Conservation (phyloP, 1,140 invertebrate genomes). For the Phymorhynchus buccinoides region DNA sequence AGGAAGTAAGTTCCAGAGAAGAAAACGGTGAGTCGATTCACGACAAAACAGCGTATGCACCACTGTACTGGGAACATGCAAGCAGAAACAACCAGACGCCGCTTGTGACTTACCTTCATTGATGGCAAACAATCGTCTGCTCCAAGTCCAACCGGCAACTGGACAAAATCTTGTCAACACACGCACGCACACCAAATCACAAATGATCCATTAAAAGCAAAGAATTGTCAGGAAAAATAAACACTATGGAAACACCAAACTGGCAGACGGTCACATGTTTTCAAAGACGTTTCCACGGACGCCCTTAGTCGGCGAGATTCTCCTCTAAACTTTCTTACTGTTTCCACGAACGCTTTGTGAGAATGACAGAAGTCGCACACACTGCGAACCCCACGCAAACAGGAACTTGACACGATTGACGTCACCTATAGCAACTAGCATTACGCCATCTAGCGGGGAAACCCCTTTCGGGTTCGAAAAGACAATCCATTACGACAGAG, state of each 20-base stretch:
- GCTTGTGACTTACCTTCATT: too few relatives aligned
- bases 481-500: too few relatives aligned
- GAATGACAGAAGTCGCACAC: neutral
- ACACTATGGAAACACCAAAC: slow-evolving; percentile 17
- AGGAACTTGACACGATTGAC: slow-evolving; percentile 51
- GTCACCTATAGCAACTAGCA: slow-evolving; percentile 50
- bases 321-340: neutral
- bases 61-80: too few relatives aligned
- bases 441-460: slow-evolving; percentile 41
- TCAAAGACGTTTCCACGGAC: neutral
- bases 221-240: neutral
- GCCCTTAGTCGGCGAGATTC: neutral
- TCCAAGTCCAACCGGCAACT: too few relatives aligned
- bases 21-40: too few relatives aligned
- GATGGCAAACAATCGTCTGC: neutral
- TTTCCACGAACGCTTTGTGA: neutral
- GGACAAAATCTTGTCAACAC: neutral
- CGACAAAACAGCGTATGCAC: too few relatives aligned
- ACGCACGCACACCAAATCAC: neutral
- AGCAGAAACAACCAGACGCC: too few relatives aligned
- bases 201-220: neutral
- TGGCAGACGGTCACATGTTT: neutral
- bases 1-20: too few relatives aligned
- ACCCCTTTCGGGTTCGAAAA: too few relatives aligned
- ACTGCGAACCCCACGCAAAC: slow-evolving; percentile 26